phyloP scores from a whole-genome alignment of 2,113 vertebrate genomes.

The Bostrychus sinensis region DNA sequence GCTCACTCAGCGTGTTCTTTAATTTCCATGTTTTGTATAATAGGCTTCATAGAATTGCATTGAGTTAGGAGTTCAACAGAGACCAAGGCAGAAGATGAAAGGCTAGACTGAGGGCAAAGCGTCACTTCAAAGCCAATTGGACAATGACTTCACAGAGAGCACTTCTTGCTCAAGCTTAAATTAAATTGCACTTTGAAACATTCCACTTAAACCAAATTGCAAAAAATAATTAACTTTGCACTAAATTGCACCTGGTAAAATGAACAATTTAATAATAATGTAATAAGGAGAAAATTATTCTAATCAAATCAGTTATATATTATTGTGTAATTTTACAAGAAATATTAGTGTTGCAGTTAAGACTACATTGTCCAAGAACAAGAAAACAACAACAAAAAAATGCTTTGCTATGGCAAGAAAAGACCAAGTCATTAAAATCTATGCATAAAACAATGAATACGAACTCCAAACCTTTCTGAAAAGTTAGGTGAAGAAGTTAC shows the following conservation, averaged over 20 bases:
- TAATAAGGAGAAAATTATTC: background rate
- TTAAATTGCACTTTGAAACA: background rate
- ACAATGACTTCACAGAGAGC: constrained; percentile 24
- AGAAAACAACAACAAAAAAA: background rate
- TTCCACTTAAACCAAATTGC: background rate
- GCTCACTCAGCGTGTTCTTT: constrained; percentile 27
- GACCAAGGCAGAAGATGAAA: constrained; percentile 49
- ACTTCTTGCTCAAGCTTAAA: constrained; percentile 8
- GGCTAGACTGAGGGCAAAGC: constrained; percentile 30
- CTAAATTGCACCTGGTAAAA: background rate
- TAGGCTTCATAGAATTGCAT: constrained; percentile 3
- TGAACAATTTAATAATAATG: background rate
- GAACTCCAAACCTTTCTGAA: no score
- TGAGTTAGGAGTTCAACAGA: constrained; percentile 30
- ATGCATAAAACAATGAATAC: no score
- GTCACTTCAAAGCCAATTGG: constrained; percentile 34
- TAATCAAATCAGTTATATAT: background rate
- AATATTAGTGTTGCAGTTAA: no score
- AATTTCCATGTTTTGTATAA: constrained; percentile 18
- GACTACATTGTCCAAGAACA: background rate
- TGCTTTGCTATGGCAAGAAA: no score
- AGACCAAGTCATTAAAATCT: no score
- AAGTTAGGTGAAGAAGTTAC: no score
- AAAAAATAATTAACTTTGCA: background rate
- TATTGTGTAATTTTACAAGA: background rate